Conservation (phyloP, 2,113 vertebrate genomes). For the Phaethon lepturus region DNA sequence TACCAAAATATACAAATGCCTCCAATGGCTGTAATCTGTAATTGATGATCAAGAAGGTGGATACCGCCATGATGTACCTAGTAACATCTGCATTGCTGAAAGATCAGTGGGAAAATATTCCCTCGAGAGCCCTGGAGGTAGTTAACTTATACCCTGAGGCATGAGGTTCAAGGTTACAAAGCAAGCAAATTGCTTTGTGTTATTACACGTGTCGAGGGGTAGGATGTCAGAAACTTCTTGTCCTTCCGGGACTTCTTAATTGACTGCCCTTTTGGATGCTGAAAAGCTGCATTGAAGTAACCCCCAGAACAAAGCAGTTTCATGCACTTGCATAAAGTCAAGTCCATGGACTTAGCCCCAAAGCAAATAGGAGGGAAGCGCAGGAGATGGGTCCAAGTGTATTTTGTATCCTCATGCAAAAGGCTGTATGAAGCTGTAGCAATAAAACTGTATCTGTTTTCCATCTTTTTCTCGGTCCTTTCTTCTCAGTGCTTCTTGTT, state of each 20-base stretch:
- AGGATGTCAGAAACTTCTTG: not conserved
- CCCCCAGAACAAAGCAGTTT: not conserved
- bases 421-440: not conserved
- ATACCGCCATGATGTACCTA: not conserved
- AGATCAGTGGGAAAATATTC: not conserved
- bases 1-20: not conserved
- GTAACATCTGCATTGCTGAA: not conserved
- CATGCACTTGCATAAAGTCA: rapidly evolving
- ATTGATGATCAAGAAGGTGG: not conserved
- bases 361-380: not conserved
- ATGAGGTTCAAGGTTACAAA: not conserved
- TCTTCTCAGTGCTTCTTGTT: not conserved
- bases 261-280: not conserved
- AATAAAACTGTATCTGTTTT: not conserved
- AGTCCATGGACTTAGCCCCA: not conserved
- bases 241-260: not conserved
- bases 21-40: not conserved
- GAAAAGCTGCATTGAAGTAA: not conserved
- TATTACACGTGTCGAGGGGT: not conserved
- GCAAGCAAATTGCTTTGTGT: not conserved
- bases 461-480: not conserved
- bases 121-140: not conserved
- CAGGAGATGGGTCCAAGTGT: not conserved
- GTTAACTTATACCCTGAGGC: not conserved
- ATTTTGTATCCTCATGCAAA: not conserved